Conservation (phyloP, 2,888 invertebrate species). For the Drosophila sordidula region DNA sequence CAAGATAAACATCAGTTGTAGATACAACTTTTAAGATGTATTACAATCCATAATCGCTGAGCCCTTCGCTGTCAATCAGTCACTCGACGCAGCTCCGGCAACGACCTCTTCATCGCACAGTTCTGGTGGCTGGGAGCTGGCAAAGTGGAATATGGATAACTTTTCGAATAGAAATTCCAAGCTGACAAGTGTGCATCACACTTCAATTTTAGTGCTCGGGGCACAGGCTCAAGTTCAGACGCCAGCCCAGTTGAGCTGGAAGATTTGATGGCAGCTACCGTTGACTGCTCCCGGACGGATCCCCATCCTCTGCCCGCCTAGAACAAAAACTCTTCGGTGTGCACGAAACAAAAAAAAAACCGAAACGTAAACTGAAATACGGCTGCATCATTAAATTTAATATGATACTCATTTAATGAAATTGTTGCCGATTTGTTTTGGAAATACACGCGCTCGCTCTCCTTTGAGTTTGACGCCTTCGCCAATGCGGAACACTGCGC, state of each 20-base stretch:
- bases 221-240: conserved; percentile 18
- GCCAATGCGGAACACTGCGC: conserved; percentile 56
- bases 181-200: conserved; percentile 67
- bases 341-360: conserved; percentile 49
- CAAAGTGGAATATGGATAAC: conserved; percentile 67
- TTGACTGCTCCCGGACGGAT: conserved; percentile 31
- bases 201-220: conserved; percentile 41
- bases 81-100: conserved; percentile 42
- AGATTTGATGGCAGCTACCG: conserved; percentile 74
- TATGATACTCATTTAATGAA: conserved; percentile 86
- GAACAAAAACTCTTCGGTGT: conserved; percentile 67
- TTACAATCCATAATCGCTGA: conserved; percentile 78
- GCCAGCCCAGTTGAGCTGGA: conserved; percentile 36
- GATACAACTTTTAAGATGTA: conserved; percentile 64
- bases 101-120: conserved; percentile 33
- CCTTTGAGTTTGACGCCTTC: conserved; percentile 67
- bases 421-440: conserved; percentile 86
- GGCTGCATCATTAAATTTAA: conserved; percentile 86
- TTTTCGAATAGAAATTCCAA: conserved; percentile 76
- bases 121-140: not conserved
- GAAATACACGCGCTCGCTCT: conserved; percentile 84
- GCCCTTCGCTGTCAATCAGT: conserved; percentile 69
- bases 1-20: conserved; percentile 53
- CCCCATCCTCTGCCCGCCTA: conserved; percentile 44
- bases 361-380: conserved; percentile 85